Percentiles rank a stretch among this genome's conserved stretches.
Evolutionary conservation across 2,888 invertebrate genomes (phyloP).

Genomic region (Erebia aethiops): DNA sequence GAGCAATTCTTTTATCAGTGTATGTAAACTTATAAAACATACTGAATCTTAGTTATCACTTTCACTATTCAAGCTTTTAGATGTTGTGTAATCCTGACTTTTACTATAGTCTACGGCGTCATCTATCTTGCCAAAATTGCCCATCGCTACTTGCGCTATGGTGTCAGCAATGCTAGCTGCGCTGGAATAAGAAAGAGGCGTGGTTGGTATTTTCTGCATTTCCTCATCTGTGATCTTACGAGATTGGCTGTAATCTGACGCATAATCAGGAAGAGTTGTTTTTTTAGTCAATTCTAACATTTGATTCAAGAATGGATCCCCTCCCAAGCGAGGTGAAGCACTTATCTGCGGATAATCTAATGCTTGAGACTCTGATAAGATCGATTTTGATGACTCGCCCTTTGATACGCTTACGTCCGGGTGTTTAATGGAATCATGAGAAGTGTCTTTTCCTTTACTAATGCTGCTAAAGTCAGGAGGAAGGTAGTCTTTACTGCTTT

Average conservation of each 20-base stretch:
- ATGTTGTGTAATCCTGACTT: conserved; percentile 67
- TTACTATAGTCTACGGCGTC: conserved; percentile 71
- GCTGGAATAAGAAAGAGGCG: conserved; percentile 72
- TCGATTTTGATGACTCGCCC: conserved; percentile 71
- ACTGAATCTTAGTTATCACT: conserved; percentile 37
- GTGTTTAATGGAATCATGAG: conserved; percentile 68
- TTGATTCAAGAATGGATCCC: conserved; percentile 78
- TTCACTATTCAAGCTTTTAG: conserved; percentile 58
- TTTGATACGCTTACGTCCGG: conserved; percentile 77
- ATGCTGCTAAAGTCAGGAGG: conserved; percentile 82
- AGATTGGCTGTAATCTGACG: conserved; percentile 79
- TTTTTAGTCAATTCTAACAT: conserved; percentile 81
- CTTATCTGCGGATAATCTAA: conserved; percentile 67
- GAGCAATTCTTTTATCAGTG: too few relatives aligned
- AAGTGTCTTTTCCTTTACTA: conserved; percentile 76
- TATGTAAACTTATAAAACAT: not conserved
- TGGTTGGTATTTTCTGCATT: conserved; percentile 71
- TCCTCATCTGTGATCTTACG: conserved; percentile 83
- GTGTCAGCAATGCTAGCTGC: conserved; percentile 70
- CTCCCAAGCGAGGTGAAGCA: conserved; percentile 72
- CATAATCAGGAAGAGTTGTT: conserved; percentile 78
- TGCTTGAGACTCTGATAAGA: conserved; percentile 60
- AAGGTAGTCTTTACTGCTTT: conserved; percentile 75
- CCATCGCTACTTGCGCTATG: conserved; percentile 73
- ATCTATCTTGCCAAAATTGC: conserved; percentile 70